These are phyloP conservation scores for Plutella xylostella DNA, from an alignment of 2,888 invertebrate species.

Conservation along the genomic window DNA sequence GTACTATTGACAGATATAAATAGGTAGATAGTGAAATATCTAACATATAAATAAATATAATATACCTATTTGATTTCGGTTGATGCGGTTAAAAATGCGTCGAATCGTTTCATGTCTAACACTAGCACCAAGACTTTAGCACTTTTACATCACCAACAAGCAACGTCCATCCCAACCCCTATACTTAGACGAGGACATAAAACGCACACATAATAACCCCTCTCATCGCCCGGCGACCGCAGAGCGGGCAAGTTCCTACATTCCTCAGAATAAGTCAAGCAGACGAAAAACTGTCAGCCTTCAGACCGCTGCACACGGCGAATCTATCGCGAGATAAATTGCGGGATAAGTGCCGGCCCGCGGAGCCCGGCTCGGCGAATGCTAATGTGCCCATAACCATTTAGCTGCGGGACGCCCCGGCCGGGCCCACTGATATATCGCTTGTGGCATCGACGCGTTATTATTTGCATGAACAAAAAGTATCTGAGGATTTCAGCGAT, in stretches of 20 bases:
- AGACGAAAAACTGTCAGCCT: neutral
- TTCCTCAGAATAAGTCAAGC: constrained; percentile 1
- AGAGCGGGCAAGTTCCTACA: neutral
- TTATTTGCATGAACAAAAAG: constrained; percentile 5
- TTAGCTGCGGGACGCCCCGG: constrained; percentile 15
- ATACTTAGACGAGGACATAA: neutral
- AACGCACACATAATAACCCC: neutral
- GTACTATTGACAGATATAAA: no score
- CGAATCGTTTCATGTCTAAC: no score
- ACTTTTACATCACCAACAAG: no score
- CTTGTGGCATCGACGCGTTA: constrained; percentile 2
- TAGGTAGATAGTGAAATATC: no score
- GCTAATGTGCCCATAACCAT: constrained; percentile 20
- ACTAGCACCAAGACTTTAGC: no score
- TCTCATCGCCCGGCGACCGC: neutral
- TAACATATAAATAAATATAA: no score
- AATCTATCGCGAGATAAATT: constrained; percentile 7
- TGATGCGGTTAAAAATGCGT: no score
- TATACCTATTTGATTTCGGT: no score
- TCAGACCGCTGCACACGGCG: neutral
- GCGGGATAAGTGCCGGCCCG: constrained; percentile 7
- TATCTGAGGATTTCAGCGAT: neutral
- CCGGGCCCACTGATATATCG: constrained; percentile 13
- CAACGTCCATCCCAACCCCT: neutral
- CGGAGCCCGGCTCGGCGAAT: constrained; percentile 14